phyloP scores from a whole-genome alignment of 2,888 invertebrate genomes.

The Ornithoptera alexandrae region DNA sequence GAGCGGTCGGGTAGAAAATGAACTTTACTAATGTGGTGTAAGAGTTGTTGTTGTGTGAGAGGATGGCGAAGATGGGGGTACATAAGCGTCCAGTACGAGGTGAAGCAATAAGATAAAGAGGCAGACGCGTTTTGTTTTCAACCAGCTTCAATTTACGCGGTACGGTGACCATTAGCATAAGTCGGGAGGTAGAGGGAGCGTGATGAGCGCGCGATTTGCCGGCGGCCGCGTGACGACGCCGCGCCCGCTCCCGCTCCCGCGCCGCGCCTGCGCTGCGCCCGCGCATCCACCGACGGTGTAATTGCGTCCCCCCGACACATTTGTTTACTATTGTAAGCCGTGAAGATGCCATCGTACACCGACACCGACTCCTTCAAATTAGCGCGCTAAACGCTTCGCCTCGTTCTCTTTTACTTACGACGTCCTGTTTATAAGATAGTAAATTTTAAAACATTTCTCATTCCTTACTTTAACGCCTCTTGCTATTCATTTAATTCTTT shows the following conservation, averaged over 20 bases:
- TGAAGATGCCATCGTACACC: slow-evolving; percentile 75
- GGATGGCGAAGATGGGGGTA: slow-evolving; percentile 36
- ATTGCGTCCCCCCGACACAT: slow-evolving; percentile 75
- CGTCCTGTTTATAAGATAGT: slow-evolving; percentile 21
- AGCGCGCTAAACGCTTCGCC: slow-evolving; percentile 55
- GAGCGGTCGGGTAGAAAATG: slow-evolving; percentile 46
- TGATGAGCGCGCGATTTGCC: slow-evolving; percentile 71
- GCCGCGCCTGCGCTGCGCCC: slow-evolving; percentile 39
- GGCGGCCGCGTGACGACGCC: slow-evolving; percentile 57
- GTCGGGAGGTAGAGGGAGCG: slow-evolving; percentile 62
- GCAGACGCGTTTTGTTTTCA: slow-evolving; percentile 73
- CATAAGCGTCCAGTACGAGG: slow-evolving; percentile 47
- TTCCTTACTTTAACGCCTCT: slow-evolving; percentile 10
- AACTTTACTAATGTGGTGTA: slow-evolving; percentile 51
- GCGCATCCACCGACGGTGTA: slow-evolving; percentile 50
- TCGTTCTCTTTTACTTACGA: slow-evolving; percentile 37
- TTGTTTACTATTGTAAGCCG: slow-evolving; percentile 78
- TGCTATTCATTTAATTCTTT: slow-evolving; percentile 1
- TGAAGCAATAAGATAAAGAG: slow-evolving; percentile 76
- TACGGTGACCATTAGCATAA: slow-evolving; percentile 76
- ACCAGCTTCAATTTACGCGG: slow-evolving; percentile 77
- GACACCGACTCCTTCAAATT: slow-evolving; percentile 72
- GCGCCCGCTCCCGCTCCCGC: slow-evolving; percentile 55
- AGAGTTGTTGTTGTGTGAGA: slow-evolving; percentile 47
- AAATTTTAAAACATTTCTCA: slow-evolving; percentile 15